These are phyloP conservation scores for Xiphias gladius DNA, from an alignment of 2,113 vertebrate species.

Conservation along the genomic window DNA sequence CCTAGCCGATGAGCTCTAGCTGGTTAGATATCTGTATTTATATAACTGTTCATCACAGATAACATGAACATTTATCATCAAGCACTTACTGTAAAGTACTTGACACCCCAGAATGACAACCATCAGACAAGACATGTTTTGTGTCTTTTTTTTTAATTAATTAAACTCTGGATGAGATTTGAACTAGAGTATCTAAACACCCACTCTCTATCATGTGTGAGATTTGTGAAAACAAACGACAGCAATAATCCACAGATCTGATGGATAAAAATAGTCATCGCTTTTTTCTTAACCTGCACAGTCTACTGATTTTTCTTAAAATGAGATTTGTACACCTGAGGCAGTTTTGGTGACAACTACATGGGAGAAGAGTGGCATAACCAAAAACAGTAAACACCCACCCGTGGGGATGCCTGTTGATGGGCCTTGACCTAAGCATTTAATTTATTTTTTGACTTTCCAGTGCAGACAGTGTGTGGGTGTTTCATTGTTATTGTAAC, in stretches of 20 bases:
- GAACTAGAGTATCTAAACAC: not conserved
- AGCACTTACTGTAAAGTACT: not conserved
- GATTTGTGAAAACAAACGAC: not conserved
- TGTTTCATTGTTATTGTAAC: constrained; percentile 42
- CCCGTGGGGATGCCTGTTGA: not conserved
- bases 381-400: not conserved
- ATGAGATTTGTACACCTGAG: not conserved
- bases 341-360: not conserved
- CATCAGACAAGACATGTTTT: not conserved
- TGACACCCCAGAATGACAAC: not conserved
- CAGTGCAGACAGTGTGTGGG: constrained; percentile 18
- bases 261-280: not conserved
- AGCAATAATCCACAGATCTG: constrained; percentile 2
- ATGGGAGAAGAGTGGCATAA: not conserved
- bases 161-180: not conserved
- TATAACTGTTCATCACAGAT: not conserved
- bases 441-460: not conserved
- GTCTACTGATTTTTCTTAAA: not conserved
- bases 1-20: not conserved
- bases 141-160: not conserved
- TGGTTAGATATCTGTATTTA: not conserved
- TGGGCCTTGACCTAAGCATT: constrained; percentile 5
- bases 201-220: not conserved
- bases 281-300: not conserved
- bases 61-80: not conserved